Evolutionary conservation across 2,797 vertebrate species (phyloP).

Genomic region (Champsocephalus esox): DNA sequence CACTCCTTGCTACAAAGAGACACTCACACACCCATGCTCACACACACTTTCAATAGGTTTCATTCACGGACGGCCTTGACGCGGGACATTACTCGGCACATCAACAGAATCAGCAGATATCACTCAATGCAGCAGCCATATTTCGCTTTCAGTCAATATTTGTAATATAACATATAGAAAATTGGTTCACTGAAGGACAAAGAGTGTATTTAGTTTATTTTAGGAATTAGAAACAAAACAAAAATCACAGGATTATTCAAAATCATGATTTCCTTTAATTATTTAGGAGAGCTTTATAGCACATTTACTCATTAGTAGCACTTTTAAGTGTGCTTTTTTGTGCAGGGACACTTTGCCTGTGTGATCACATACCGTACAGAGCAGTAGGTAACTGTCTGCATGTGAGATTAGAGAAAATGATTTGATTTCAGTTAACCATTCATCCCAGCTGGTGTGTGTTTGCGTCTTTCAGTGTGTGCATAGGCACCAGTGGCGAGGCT

Average conservation of each 20-base stretch:
- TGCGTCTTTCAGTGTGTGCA: slow-evolving; percentile 37
- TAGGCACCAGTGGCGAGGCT: slow-evolving; percentile 55
- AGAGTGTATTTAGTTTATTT: slow-evolving; percentile 1
- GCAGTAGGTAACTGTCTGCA: slow-evolving; percentile 23
- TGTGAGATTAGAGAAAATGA: slow-evolving; percentile 15
- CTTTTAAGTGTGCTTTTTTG: slow-evolving; percentile 19
- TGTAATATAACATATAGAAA: neutral
- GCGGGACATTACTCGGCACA: slow-evolving; percentile 30
- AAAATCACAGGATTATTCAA: neutral
- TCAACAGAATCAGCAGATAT: slow-evolving; percentile 13
- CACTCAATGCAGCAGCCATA: slow-evolving; percentile 2
- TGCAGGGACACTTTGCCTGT: neutral
- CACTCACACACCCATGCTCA: slow-evolving; percentile 15
- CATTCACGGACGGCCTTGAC: slow-evolving; percentile 54
- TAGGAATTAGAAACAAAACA: neutral
- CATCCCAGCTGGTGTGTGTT: slow-evolving; percentile 43
- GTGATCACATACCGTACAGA: slow-evolving; percentile 14
- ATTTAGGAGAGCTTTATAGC: slow-evolving; percentile 8
- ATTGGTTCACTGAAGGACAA: slow-evolving; percentile 2
- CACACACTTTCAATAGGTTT: slow-evolving; percentile 37
- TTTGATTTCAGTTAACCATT: slow-evolving; percentile 36
- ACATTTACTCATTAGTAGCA: slow-evolving; percentile 16
- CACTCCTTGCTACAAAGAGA: slow-evolving; percentile 50
- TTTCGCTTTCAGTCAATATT: neutral
- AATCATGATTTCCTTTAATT: slow-evolving; percentile 26